phyloP scores from a whole-genome alignment of 2,888 invertebrate species.

The Phyllotreta cruciferae region DNA sequence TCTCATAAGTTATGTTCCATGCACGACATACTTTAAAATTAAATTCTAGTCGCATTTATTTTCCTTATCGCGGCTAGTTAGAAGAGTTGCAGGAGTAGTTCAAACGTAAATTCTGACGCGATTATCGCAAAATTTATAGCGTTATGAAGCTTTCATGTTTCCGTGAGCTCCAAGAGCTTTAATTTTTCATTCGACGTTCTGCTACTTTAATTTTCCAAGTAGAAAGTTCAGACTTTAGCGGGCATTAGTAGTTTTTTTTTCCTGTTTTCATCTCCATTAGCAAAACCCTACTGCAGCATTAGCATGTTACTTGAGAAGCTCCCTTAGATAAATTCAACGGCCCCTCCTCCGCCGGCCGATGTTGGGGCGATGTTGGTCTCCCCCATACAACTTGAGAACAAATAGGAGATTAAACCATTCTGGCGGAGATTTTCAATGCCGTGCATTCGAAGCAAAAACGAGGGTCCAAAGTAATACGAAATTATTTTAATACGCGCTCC shows the following conservation, averaged over 20 bases:
- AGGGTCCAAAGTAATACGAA: neutral
- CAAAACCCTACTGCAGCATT: no score
- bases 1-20: constrained; percentile 13
- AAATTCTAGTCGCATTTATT: constrained; percentile 27
- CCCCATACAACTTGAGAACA: constrained; percentile 18
- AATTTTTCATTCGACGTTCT: neutral
- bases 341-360: neutral
- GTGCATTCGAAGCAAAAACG: neutral
- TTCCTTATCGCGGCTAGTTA: constrained; percentile 20
- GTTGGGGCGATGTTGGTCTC: constrained; percentile 3
- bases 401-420: constrained; percentile 15
- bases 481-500: no score
- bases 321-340: neutral
- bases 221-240: no score
- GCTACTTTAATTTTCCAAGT: no score
- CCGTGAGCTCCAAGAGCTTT: neutral
- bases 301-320: neutral
- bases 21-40: constrained; percentile 24
- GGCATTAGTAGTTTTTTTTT: no score
- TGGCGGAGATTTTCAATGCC: constrained; percentile 19
- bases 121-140: constrained; percentile 11
- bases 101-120: constrained; percentile 11
- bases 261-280: no score
- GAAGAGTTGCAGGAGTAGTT: constrained; percentile 1
- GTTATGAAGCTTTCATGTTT: constrained; percentile 4